phyloP scores from a whole-genome alignment of 2,888 invertebrate species.

The Pristionchus arcanus region DNA sequence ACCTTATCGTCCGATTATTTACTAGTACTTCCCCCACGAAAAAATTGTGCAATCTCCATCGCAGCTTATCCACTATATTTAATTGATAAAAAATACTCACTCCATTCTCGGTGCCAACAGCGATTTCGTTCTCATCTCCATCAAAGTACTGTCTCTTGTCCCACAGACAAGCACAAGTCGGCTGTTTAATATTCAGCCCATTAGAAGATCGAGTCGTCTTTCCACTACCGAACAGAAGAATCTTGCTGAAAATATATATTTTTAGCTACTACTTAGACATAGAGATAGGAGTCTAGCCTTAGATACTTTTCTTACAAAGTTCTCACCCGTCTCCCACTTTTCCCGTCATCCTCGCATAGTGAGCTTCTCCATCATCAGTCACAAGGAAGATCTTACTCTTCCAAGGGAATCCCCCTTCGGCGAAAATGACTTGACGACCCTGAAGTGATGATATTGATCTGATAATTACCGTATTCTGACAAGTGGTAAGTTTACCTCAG shows the following conservation, averaged over 20 bases:
- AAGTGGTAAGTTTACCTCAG: too few species aligned
- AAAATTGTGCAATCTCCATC: not conserved
- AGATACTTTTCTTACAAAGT: too few species aligned
- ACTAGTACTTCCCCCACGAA: too few species aligned
- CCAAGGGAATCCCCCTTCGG: not conserved
- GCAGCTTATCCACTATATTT: too few species aligned
- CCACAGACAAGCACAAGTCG: not conserved
- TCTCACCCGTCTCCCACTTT: constrained; percentile 2
- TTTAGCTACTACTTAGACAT: too few species aligned
- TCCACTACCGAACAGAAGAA: not conserved
- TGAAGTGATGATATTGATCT: not conserved
- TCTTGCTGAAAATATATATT: not conserved
- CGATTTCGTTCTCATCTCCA: not conserved
- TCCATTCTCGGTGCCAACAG: not conserved
- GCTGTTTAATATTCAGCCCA: not conserved
- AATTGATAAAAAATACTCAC: not conserved
- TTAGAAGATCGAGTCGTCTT: not conserved
- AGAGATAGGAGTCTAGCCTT: too few species aligned
- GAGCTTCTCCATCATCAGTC: not conserved
- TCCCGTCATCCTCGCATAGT: not conserved
- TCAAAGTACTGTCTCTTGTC: too few species aligned
- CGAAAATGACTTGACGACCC: constrained; percentile 8
- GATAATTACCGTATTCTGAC: too few species aligned
- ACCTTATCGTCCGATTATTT: not conserved
- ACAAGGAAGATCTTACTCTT: not conserved